phyloP scores from a whole-genome alignment of 35 echinoderm and acorn worm genomes.

The Ptychodera flava region DNA sequence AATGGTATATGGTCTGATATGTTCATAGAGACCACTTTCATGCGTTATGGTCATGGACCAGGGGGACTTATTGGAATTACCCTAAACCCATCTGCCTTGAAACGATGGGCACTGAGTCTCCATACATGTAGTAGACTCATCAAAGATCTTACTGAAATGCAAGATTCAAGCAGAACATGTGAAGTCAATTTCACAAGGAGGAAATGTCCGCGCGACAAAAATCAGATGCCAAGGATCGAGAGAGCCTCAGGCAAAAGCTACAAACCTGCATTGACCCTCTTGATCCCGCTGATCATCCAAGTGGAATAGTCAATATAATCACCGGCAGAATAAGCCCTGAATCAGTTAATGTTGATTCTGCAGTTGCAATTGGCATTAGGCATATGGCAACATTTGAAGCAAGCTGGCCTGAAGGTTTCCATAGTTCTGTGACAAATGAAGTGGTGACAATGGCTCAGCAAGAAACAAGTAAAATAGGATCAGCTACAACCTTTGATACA shows the following conservation, averaged over 20 bases:
- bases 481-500: constrained; percentile 10
- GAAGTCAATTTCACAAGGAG: no score
- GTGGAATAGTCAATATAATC: constrained; percentile 9
- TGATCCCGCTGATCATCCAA: background rate
- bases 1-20: background rate
- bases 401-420: background rate
- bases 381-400: background rate
- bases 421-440: background rate
- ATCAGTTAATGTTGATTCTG: background rate
- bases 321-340: no score
- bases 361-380: background rate
- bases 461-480: background rate
- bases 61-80: background rate
- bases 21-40: background rate
- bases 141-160: no score
- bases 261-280: background rate
- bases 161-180: no score
- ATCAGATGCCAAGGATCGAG: constrained; percentile 9
- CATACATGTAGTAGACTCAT: no score
- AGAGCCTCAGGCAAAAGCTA: constrained; percentile 8
- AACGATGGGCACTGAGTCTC: constrained; percentile 34
- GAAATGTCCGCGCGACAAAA: constrained; percentile 17
- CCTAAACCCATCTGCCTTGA: constrained; percentile 19
- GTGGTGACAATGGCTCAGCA: background rate
- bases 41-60: constrained; percentile 2